Evolutionary conservation across 64 coral and sea anemone species (phyloP), one percentile per base, ranked within the genome.

Genomic region (Dendronephthya gigantea): DNA sequence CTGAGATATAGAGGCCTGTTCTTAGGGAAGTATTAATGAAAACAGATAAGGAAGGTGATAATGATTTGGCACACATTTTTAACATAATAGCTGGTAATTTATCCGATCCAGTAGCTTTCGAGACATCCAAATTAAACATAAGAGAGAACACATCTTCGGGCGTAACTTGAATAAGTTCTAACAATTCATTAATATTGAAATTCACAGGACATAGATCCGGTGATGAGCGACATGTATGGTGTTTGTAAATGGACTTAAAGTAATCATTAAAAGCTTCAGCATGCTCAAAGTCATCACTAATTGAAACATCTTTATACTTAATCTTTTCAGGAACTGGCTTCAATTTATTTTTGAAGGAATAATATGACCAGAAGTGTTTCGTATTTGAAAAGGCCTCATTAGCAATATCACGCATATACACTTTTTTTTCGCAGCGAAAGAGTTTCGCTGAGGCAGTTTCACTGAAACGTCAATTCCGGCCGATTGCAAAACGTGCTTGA

Each of bases 301-400:
- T 17, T 16, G 50, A 22, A 55, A 55, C 83, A 48, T 48, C 83
- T 84, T 52, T 56, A 11, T 25, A 28, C 7, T 0, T 49, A 17
- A 85, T 50, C 15, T 36, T 85, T 36, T 85, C 84, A 1, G 84
- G 84, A 50, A 85, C 58, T 62, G 84, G 50, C 28, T 31, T 84
- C 49, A 30, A 48, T 25, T 49, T 84, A 52, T 1, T 52, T 22
- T 52, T 52, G 7, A 52, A 52, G 13, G 13, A 16, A 22, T 16
- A 52, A 7, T 52, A 86, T 86, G 88, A 90, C 83, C 83, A 85
- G 83, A 90, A 90, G 39, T 49, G 83, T 29, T 90, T 90, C 22
- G 83, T 45, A 82, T 86, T 90, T 33, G 68, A 37, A 76, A 48
- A 69, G 49, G 50, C 89, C 34, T 90, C 89, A 37, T 82, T 48